Percentiles rank a stretch among this genome's conserved stretches.
Conservation (phyloP, 2,888 invertebrate species). For the Acronicta leporina region DNA sequence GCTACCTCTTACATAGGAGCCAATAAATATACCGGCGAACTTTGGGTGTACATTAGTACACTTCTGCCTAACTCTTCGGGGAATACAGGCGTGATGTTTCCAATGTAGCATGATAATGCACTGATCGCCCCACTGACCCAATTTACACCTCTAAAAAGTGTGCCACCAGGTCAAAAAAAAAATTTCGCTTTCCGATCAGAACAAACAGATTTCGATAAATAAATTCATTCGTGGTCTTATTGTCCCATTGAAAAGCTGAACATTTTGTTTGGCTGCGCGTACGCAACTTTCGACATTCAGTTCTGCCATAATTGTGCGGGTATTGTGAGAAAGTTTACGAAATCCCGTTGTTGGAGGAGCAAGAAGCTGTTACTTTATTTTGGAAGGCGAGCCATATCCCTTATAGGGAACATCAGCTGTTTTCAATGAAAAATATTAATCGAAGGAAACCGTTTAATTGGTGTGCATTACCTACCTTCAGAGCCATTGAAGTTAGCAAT, state of each 20-base stretch:
- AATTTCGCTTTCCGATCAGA: not conserved
- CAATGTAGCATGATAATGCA: no score
- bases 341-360: constrained; percentile 1
- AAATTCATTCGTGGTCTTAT: no score
- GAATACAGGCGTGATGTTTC: no score
- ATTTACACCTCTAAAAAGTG: not conserved
- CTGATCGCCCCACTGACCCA: no score
- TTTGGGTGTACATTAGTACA: no score
- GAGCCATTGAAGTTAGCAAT: no score
- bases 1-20: no score
- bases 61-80: no score
- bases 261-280: not conserved
- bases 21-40: no score
- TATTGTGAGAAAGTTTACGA: constrained; percentile 11
- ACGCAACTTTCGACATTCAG: constrained; percentile 6
- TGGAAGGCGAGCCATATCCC: not conserved
- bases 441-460: no score
- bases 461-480: no score
- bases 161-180: not conserved
- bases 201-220: constrained; percentile 5
- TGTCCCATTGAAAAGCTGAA: no score
- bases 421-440: not conserved
- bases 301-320: constrained; percentile 11
- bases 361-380: not conserved
- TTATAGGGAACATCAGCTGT: constrained; percentile 6